These are phyloP conservation scores for Amphiduros pacificus DNA, from an alignment of 2,888 invertebrate genomes.

Conservation along the genomic window DNA sequence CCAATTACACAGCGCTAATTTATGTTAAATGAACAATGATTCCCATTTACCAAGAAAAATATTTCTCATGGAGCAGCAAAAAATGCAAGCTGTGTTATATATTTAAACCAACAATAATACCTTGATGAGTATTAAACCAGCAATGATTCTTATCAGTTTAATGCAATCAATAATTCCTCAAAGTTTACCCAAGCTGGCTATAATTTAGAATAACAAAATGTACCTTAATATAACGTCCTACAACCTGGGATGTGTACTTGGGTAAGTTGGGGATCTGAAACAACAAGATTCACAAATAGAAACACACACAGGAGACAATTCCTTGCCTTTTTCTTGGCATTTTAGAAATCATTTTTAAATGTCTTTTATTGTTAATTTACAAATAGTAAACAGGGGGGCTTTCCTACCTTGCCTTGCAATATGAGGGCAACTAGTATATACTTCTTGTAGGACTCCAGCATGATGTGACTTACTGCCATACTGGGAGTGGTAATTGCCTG, in stretches of 20 bases:
- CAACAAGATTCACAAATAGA: no score
- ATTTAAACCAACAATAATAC: not conserved
- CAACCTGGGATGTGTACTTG: constrained; percentile 89
- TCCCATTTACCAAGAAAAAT: not conserved
- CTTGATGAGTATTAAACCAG: not conserved
- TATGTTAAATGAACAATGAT: not conserved
- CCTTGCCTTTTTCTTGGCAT: no score
- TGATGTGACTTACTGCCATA: constrained; percentile 83
- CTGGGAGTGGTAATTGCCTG: constrained; percentile 85
- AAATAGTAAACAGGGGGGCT: not conserved
- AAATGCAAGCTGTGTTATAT: not conserved
- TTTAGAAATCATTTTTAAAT: not conserved
- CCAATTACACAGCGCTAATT: not conserved
- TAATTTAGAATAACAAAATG: no score
- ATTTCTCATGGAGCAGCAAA: not conserved
- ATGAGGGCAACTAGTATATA: constrained; percentile 90
- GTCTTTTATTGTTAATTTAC: not conserved
- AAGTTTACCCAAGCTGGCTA: not conserved
- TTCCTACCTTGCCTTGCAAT: constrained; percentile 80
- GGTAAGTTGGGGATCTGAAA: constrained; percentile 70
- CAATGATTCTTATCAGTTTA: not conserved
- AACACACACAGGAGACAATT: no score
- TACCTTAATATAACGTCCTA: constrained; percentile 65
- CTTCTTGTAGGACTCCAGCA: constrained; percentile 97
- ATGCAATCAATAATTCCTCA: not conserved